Percentiles rank a stretch among this genome's conserved stretches.
Evolutionary conservation across 2,888 invertebrate genomes (phyloP).

Genomic region (Mythimna lalbum): DNA sequence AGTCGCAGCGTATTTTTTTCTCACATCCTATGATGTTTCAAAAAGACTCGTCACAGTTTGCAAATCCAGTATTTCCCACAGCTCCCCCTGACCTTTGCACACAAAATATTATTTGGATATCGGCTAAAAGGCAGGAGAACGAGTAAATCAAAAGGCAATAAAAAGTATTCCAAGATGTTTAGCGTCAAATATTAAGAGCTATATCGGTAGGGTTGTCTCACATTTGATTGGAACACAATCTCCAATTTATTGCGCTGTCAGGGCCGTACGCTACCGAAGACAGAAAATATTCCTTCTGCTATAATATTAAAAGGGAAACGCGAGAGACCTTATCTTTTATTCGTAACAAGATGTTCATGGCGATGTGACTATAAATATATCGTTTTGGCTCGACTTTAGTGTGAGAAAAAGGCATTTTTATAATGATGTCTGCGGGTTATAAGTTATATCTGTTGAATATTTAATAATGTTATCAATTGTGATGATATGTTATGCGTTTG

Average conservation of each 20-base stretch:
- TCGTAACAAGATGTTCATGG: constrained; percentile 29
- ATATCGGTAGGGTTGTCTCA: constrained; percentile 39
- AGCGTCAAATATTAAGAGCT: constrained; percentile 59
- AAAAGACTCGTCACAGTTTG: neutral
- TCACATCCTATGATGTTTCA: neutral
- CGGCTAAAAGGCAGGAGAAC: constrained; percentile 9
- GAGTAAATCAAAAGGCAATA: constrained; percentile 50
- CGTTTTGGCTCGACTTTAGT: constrained; percentile 15
- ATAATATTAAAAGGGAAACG: constrained; percentile 48
- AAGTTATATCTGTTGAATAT: neutral
- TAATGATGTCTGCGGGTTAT: neutral
- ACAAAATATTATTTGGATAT: constrained; percentile 14
- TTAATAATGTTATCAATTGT: neutral
- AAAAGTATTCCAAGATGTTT: constrained; percentile 50
- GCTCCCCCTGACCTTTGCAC: neutral
- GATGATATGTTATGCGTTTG: neutral
- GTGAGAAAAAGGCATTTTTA: constrained; percentile 18
- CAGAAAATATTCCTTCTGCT: constrained; percentile 29
- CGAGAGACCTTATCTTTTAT: constrained; percentile 15
- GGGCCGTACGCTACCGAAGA: constrained; percentile 1
- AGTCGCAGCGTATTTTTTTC: no score
- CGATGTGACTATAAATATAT: constrained; percentile 7
- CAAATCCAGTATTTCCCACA: constrained; percentile 3
- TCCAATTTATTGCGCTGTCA: constrained; percentile 44
- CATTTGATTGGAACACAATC: constrained; percentile 31